These are phyloP conservation scores for Blera fallax DNA, from an alignment of 2,888 invertebrate genomes.

Conservation along the genomic window DNA sequence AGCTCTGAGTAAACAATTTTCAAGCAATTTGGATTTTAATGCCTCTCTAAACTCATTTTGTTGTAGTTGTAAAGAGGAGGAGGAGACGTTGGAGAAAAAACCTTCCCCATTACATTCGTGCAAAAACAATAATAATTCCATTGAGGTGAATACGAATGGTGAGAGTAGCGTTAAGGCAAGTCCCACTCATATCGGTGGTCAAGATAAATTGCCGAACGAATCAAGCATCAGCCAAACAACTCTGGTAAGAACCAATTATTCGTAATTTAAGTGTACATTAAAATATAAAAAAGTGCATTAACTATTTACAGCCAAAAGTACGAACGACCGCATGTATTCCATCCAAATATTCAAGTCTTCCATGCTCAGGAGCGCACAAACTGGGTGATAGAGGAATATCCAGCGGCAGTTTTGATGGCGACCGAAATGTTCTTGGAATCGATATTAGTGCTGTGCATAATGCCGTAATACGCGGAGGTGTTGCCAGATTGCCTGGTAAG, in stretches of 20 bases:
- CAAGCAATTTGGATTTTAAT: not conserved
- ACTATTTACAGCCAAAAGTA: conserved; percentile 79
- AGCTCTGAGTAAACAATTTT: conserved; percentile 27
- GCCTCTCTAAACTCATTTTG: not conserved
- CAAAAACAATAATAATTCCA: conserved; percentile 11
- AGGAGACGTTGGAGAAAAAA: conserved; percentile 15
- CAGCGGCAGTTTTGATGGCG: conserved; percentile 79
- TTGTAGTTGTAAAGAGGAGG: conserved; percentile 29
- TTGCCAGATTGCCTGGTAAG: conserved; percentile 80
- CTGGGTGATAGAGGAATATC: conserved; percentile 64
- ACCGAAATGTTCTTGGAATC: conserved; percentile 80
- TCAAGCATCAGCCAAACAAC: conserved; percentile 74
- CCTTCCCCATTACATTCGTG: not conserved
- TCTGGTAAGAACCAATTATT: conserved; percentile 65
- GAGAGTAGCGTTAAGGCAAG: not conserved
- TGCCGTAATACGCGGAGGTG: conserved; percentile 81
- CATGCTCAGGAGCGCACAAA: conserved; percentile 78
- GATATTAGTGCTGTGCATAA: conserved; percentile 82
- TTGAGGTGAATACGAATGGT: conserved; percentile 16
- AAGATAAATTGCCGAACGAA: conserved; percentile 64
- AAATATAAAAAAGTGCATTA: conserved; percentile 58
- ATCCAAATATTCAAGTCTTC: conserved; percentile 82
- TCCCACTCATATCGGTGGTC: conserved; percentile 5
- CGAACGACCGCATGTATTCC: conserved; percentile 78
- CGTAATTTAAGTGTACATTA: not conserved